Evolutionary conservation across 2,888 invertebrate species (phyloP), one percentile per base, ranked within the genome.

Genomic region (Lottia gigantea): DNA sequence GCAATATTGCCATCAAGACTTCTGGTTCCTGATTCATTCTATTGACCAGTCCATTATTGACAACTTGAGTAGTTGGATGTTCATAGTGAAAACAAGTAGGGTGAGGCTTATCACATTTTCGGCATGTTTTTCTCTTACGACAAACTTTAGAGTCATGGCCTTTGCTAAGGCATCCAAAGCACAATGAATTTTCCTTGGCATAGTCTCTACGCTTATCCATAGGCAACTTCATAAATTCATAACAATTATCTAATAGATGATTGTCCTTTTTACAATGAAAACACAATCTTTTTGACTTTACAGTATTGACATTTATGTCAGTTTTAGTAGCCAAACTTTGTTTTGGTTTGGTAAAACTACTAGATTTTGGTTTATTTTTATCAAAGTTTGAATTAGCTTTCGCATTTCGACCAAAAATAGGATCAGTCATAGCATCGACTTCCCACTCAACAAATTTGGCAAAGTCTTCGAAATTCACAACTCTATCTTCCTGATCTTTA

Each of bases 81-180:
- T 46, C 45, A 8, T 12, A n/a, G 2, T 64, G 45, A 40, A 40
- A 15, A 45, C 25, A 25, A 2, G 65, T 65, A 23, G 65, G 65
- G 14, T 65, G 65, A 26, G 25, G 15, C 19, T 25, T 65, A 19
- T 45, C 46, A 65, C 65, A 65, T 14, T 14, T 65, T 25, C 25
- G 19, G 15, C 65, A 65, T 6, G 19, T 65, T n/a, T 25, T 65
- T 45, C 14, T 65, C 8, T 16, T 45, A 2, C 19, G 15, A 26
- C 46, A 65, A 40, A 25, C 65, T 16, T 46, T 65, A 16, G 46
- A 45, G 15, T 45, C 12, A 25, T 65, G 46, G 8, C 46, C 46
- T 1, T 25, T 31, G 16, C 19, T 19, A 0, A 46, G 46, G 26
- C 65, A 65, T 16, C 65, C 65, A 19, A 65, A 65, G 46, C 65